phyloP scores from a whole-genome alignment of 2,888 invertebrate genomes.

The Athalia circularis region DNA sequence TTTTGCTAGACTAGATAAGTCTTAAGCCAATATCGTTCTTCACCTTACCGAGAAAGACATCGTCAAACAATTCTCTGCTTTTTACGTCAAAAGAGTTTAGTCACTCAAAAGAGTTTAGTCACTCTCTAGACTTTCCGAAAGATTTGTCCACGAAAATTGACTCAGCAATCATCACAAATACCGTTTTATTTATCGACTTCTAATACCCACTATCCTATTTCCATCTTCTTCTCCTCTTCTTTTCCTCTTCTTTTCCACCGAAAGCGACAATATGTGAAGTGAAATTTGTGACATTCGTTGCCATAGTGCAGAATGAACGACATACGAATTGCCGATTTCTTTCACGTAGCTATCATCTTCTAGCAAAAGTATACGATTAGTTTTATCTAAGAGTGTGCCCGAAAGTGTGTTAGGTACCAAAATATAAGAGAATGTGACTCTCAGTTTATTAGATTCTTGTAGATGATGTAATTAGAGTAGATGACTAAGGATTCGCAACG shows the following conservation, averaged over 20 bases:
- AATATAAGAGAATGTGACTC: slow-evolving; percentile 40
- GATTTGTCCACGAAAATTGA: background rate
- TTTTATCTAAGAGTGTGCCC: slow-evolving; percentile 37
- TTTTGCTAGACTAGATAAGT: slow-evolving; percentile 33
- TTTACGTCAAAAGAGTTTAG: background rate
- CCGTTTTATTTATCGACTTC: slow-evolving; percentile 4
- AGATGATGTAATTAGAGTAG: slow-evolving; percentile 38
- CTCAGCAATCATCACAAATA: background rate
- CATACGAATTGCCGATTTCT: background rate
- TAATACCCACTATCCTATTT: background rate
- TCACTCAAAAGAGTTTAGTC: background rate
- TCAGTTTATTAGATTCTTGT: slow-evolving; percentile 41
- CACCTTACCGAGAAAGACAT: too few species aligned
- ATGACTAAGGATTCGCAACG: slow-evolving; percentile 21
- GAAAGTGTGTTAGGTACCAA: slow-evolving; percentile 39
- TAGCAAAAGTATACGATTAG: slow-evolving; percentile 34
- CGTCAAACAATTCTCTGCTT: too few species aligned
- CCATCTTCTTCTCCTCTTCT: background rate
- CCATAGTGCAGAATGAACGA: slow-evolving; percentile 2
- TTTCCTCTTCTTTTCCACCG: background rate
- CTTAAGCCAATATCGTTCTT: background rate
- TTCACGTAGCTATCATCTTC: slow-evolving; percentile 21
- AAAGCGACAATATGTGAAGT: slow-evolving; percentile 7
- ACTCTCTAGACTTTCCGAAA: background rate
- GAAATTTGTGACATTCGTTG: background rate